Conservation (phyloP, 2,888 invertebrate genomes). For the Odiellus spinosus region DNA sequence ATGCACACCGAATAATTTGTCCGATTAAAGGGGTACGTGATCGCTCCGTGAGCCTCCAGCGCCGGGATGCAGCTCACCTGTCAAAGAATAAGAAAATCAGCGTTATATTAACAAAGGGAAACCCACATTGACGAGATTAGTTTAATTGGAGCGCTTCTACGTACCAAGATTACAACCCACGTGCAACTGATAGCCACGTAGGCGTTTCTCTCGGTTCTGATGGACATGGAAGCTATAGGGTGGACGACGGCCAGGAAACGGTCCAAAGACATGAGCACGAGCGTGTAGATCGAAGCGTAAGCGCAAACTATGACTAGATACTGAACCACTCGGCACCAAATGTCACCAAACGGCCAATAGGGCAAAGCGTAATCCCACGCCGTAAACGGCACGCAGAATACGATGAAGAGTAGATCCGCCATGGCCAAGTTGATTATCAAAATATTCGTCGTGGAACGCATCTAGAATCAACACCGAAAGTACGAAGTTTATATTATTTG, state of each 20-base stretch:
- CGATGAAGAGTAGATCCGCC: constrained; percentile 76
- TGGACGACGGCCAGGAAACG: constrained; percentile 81
- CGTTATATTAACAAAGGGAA: too few species aligned
- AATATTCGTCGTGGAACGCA: constrained; percentile 83
- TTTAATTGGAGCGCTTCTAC: too few species aligned
- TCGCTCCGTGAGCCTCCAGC: constrained; percentile 56
- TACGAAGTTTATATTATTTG: too few species aligned
- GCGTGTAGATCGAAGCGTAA: constrained; percentile 80
- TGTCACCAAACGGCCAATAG: constrained; percentile 74
- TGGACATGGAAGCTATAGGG: constrained; percentile 70
- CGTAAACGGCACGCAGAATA: constrained; percentile 87
- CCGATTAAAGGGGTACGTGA: constrained; percentile 41
- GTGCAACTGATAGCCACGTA: constrained; percentile 55
- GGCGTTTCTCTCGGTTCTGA: constrained; percentile 66
- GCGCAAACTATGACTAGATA: constrained; percentile 83
- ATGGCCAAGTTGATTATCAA: constrained; percentile 77
- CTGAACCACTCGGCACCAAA: constrained; percentile 52
- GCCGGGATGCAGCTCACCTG: constrained; percentile 47
- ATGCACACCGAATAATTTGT: constrained; percentile 49
- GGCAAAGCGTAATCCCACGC: constrained; percentile 74
- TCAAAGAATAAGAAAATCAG: too few species aligned
- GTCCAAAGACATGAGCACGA: constrained; percentile 85
- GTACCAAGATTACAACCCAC: constrained; percentile 52
- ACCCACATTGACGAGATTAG: too few species aligned
- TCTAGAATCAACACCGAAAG: constrained; percentile 32